Base-by-base conservation (phyloP, 2,113 vertebrate species). In the Eulacestoma nigropectus region DNA sequence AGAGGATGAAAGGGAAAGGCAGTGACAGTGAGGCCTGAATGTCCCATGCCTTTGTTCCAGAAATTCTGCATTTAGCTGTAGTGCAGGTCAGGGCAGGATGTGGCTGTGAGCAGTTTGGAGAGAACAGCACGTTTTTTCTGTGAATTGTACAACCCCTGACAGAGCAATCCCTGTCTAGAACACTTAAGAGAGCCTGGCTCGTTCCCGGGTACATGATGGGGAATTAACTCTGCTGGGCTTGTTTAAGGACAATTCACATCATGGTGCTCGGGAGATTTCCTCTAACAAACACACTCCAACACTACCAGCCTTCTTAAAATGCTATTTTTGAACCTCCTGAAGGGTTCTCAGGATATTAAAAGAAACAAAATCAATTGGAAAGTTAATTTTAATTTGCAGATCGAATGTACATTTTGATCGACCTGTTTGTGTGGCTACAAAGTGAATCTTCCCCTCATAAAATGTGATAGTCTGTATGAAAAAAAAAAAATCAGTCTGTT, bases 191-290 rank as follows among this genome's bases (percentile, higher is more conserved):
- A 39, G 42, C 64, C 68, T 62, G 44, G 56, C 74, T 87, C 9
- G 0, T 67, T 57, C 60, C 70, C 0, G 0, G 23, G 16, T 15
- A 2, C n/a, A 0, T 1, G 42, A n/a, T 5, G n/a, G 46, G 21
- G 47, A 85, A 73, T 81, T 5, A 29, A 49, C 47, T 16, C 46
- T 72, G 44, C 41, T 0, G 3, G 55, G n/a, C 62, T 70, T 74
- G 33, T 84, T 57, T 63, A 46, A 82, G 69, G 62, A 41, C 74
- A 75, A 4, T 42, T 49, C 55, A 27, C 30, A 53, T 33, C 19
- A 3, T 4, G n/a, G 13, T 13, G 64, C 30, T 77, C 35, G 6
- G 81, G 64, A 63, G 11, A 15, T 68, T 72, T 59, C 56, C 78
- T 33, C 60, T 35, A 19, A 74, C 37, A 37, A 73, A 50, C 25